phyloP scores from a whole-genome alignment of 2,113 vertebrate species.

The Himantopus leucocephalus region DNA sequence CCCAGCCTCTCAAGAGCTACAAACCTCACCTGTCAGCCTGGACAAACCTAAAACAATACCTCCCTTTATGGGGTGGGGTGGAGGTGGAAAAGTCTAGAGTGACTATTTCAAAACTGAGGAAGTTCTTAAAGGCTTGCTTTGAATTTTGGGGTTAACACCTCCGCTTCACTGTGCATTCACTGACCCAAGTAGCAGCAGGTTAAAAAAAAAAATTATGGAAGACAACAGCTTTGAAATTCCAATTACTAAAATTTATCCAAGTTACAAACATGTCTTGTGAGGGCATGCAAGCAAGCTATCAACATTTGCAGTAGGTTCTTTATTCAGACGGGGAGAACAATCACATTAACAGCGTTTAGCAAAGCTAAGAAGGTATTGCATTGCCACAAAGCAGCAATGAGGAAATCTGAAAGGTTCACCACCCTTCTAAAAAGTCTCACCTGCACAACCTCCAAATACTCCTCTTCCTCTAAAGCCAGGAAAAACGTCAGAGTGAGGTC shows the following conservation, averaged over 20 bases:
- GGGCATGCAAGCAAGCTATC: not conserved
- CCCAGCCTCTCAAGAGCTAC: not conserved
- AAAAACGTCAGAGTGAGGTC: not conserved
- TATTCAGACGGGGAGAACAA: not conserved
- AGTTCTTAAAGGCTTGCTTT: not conserved
- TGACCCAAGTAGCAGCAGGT: not conserved
- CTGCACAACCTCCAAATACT: not conserved
- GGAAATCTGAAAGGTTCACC: not conserved
- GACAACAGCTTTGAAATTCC: not conserved
- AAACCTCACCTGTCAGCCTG: not conserved
- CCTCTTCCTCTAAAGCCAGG: slow-evolving; percentile 17
- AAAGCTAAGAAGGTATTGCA: not conserved
- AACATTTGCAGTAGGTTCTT: not conserved
- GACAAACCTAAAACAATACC: not conserved
- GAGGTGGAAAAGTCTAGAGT: fast-evolving
- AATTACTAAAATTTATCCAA: not conserved
- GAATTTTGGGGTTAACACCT: not conserved
- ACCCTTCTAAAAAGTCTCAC: not conserved
- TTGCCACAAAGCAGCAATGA: not conserved
- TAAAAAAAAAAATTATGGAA: not conserved
- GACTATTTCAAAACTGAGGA: not conserved
- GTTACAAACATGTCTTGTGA: not conserved
- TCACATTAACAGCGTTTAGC: not conserved
- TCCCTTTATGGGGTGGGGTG: not conserved
- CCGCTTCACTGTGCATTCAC: not conserved